These are phyloP conservation scores for Aurelia aurita DNA, from an alignment of 30 jellyfish, hydroid and myxozoan genomes.

Conservation along the genomic window DNA sequence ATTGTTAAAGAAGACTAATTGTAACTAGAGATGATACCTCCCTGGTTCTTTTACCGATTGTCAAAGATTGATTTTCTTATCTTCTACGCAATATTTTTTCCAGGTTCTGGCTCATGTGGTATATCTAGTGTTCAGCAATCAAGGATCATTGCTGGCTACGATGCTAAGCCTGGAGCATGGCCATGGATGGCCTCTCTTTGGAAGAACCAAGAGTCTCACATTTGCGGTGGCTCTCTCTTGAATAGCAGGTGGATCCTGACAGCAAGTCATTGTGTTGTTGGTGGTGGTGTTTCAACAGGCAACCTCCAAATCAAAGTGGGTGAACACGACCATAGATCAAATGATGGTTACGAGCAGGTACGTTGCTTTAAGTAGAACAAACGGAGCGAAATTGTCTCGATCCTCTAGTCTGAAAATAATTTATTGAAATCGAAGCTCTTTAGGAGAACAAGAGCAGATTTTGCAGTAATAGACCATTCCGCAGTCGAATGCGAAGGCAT, in stretches of 20 bases:
- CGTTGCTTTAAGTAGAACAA: no score
- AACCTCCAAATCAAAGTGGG: conserved; percentile 72
- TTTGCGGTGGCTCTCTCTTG: conserved; percentile 84
- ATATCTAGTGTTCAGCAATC: conserved; percentile 58
- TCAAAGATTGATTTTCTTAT: no score
- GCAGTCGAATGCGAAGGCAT: no score
- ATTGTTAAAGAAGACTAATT: no score
- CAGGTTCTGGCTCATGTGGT: conserved; percentile 59
- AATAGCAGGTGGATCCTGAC: conserved; percentile 77
- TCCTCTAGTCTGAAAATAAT: no score
- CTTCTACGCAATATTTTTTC: no score
- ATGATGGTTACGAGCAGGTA: conserved; percentile 65
- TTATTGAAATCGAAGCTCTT: no score
- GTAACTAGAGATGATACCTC: no score
- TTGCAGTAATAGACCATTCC: no score
- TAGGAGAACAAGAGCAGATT: no score
- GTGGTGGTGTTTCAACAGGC: conserved; percentile 31
- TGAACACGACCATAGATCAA: conserved; percentile 72
- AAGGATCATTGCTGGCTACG: conserved; percentile 69
- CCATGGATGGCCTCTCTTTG: conserved; percentile 94
- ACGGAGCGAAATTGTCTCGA: no score
- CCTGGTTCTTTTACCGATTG: no score
- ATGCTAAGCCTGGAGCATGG: conserved; percentile 92
- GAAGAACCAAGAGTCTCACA: conserved; percentile 47
- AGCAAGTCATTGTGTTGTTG: conserved; percentile 84